These are phyloP conservation scores for Trichonephila inaurata DNA, from an alignment of 1,140 invertebrate species.

Conservation along the genomic window DNA sequence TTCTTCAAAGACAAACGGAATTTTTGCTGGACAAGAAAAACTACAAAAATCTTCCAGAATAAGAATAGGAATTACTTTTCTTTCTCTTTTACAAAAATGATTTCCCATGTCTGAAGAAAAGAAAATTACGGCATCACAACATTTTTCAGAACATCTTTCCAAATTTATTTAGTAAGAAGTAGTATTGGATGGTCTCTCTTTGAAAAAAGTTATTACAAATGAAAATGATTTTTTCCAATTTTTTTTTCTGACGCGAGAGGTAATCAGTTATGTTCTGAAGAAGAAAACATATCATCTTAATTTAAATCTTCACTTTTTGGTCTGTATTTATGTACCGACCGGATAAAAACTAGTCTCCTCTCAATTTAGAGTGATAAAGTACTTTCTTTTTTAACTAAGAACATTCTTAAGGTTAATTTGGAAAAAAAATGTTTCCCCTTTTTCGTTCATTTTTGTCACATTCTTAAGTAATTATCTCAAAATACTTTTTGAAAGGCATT, in stretches of 20 bases:
- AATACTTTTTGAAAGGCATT: neutral
- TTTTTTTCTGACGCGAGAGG: neutral
- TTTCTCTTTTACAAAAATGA: neutral
- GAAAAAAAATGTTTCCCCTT: neutral
- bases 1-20: neutral
- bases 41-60: neutral
- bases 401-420: neutral
- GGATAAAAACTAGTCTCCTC: neutral
- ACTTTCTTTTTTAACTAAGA: neutral
- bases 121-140: constrained; percentile 9
- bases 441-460: neutral
- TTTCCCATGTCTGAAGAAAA: neutral
- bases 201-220: constrained; percentile 2
- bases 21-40: neutral
- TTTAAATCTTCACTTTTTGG: neutral
- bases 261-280: neutral
- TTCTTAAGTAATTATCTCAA: neutral
- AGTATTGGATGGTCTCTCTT: neutral
- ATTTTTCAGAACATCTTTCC: neutral
- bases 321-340: neutral
- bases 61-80: neutral
- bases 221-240: neutral
- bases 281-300: neutral
- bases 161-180: neutral
- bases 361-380: neutral